Base-by-base conservation (phyloP, 2,797 vertebrate species). In the Eidolon dupreanum region DNA sequence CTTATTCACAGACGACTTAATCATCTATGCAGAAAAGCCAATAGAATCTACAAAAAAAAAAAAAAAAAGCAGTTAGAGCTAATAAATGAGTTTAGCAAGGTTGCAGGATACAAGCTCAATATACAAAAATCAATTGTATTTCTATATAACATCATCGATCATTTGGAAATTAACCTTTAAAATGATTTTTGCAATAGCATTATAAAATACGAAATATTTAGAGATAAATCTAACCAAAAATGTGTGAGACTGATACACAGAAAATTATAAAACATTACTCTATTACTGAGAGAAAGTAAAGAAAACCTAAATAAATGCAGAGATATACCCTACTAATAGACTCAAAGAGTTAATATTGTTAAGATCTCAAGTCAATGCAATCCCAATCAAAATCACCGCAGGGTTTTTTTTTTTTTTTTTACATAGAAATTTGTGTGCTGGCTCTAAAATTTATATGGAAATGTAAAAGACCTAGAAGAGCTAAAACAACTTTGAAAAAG, bases 371-470 rank as follows among this genome's bases (percentile, higher is more conserved):
- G 33, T 91, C 55, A 84, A 57, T 59, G 36, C 31, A 63, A 78
- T 78, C 10, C 8, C 11, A 78, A 63, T 36, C 20, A 81, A 86
- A 86, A 73, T 46, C 26, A n/a, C 66, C 57, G 43, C 6, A 89
- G 26, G 8, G 3, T 33, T 33, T 33, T 33, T 33, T 33, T n/a
- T n/a, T 41, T 46, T 88, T 92, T 61, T 28, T 28, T 28, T 46
- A 53, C 20, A 24, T 16, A 78, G 83, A 79, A 86, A 66, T 82
- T 43, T 24, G 38, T 8, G 13, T 82, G 16, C 20, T 46, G 28
- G 75, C 71, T 89, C 61, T 92, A 81, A 70, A 94, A 81, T 91
- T 71, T 38, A 84, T 49, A 38, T 33, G 41, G 53, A 84, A 90
- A 84, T 68, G 15, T 26, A 90, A 74, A 78, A 73, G 36, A 36